Conservation (phyloP, 2,113 vertebrate species). For the Ammodytes marinus region DNA sequence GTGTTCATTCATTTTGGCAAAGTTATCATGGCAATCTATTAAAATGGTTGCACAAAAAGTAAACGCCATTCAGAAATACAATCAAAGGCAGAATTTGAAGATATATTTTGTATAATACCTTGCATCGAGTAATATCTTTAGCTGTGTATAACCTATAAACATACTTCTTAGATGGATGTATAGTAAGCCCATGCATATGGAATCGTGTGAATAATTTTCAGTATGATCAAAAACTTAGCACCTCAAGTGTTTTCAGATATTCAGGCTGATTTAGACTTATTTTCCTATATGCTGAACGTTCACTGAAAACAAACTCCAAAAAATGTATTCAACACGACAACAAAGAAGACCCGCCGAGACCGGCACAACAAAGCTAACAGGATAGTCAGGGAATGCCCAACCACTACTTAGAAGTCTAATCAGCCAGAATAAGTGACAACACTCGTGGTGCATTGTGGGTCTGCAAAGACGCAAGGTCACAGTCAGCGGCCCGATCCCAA, state of each 20-base stretch:
- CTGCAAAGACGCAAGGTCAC: conserved; percentile 7
- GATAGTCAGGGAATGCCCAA: background rate
- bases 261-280: background rate
- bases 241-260: conserved; percentile 3
- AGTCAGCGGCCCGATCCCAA: conserved; percentile 3
- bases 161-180: background rate
- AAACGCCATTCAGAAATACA: background rate
- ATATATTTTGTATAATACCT: background rate
- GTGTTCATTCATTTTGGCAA: background rate
- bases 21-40: background rate
- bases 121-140: background rate
- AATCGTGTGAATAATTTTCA: background rate
- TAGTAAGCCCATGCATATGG: background rate
- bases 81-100: background rate
- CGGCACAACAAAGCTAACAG: background rate
- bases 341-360: fast-evolving
- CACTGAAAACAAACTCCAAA: background rate
- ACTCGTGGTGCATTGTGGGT: background rate
- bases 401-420: background rate
- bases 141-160: background rate
- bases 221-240: background rate
- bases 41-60: background rate
- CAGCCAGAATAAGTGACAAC: background rate
- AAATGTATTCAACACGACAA: background rate
- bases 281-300: background rate